A percentile compares a stretch with the other conserved stretches of the same genome.
phyloP scores from a whole-genome alignment of 2,888 invertebrate species.

The Drosophila leonis region DNA sequence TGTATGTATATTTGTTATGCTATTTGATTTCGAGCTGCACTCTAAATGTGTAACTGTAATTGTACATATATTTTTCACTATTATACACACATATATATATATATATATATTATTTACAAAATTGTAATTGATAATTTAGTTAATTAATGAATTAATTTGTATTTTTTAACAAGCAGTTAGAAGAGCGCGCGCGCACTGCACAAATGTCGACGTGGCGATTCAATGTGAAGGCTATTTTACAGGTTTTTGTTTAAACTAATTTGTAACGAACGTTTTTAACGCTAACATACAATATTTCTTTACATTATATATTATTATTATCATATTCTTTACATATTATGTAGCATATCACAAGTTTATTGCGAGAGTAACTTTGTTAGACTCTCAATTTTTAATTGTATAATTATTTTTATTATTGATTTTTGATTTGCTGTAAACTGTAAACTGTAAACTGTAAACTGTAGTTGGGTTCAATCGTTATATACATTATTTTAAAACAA shows the following conservation, averaged over 20 bases:
- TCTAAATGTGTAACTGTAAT: constrained; percentile 33
- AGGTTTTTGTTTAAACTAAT: constrained; percentile 79
- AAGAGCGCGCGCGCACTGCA: constrained; percentile 46
- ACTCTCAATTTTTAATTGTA: constrained; percentile 60
- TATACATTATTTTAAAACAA: constrained; percentile 50
- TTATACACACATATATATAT: constrained; percentile 16
- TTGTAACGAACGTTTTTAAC: constrained; percentile 48
- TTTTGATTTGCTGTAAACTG: constrained; percentile 69
- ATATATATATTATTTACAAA: constrained; percentile 43
- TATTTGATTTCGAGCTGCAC: constrained; percentile 31
- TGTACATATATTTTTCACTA: constrained; percentile 61
- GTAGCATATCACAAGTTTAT: constrained; percentile 28
- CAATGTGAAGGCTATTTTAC: constrained; percentile 81
- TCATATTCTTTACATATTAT: constrained; percentile 27
- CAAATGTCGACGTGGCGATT: constrained; percentile 57
- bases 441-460: constrained; percentile 54
- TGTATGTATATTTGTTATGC: constrained; percentile 41
- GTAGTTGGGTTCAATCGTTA: constrained; percentile 81
- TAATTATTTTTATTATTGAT: constrained; percentile 61
- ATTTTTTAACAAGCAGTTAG: constrained; percentile 45
- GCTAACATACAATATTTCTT: constrained; percentile 25
- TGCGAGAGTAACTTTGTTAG: constrained; percentile 9
- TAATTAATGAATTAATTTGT: constrained; percentile 56
- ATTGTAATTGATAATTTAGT: constrained; percentile 58
- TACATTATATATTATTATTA: constrained; percentile 11